Conservation (phyloP, 35 echinoderm and acorn worm species). For the Stichopus chloronotus region DNA sequence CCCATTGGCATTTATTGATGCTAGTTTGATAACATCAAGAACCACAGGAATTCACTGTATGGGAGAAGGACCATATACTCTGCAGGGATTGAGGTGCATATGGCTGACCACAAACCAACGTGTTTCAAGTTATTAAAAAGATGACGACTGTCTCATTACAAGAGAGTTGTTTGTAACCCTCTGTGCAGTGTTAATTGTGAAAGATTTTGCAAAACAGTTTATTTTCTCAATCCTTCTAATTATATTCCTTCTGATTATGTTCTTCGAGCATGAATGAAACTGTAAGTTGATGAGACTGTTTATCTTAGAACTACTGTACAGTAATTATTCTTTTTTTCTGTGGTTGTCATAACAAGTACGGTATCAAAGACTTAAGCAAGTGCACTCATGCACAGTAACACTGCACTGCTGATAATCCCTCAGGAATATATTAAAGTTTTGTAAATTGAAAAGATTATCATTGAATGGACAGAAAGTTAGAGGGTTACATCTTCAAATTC, state of each 20-base stretch:
- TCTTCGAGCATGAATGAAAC: not conserved
- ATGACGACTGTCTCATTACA: not conserved
- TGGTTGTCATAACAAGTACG: too few species aligned
- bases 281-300: not conserved
- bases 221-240: not conserved
- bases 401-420: too few species aligned
- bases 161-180: not conserved
- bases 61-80: not conserved
- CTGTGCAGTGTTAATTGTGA: not conserved
- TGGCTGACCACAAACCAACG: not conserved
- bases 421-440: too few species aligned
- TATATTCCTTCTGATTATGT: not conserved
- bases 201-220: not conserved
- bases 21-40: constrained; percentile 46
- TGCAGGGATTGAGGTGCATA: not conserved
- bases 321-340: too few species aligned
- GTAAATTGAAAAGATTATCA: too few species aligned
- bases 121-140: not conserved
- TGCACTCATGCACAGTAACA: too few species aligned
- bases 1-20: constrained; percentile 37
- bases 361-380: too few species aligned
- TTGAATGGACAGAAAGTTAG: too few species aligned
- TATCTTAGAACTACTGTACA: too few species aligned
- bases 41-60: constrained; percentile 43
- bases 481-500: too few species aligned